A percentile compares a stretch with the other conserved stretches of the same genome.
Conservation (phyloP, 2,888 invertebrate species). For the Melolontha melolontha region DNA sequence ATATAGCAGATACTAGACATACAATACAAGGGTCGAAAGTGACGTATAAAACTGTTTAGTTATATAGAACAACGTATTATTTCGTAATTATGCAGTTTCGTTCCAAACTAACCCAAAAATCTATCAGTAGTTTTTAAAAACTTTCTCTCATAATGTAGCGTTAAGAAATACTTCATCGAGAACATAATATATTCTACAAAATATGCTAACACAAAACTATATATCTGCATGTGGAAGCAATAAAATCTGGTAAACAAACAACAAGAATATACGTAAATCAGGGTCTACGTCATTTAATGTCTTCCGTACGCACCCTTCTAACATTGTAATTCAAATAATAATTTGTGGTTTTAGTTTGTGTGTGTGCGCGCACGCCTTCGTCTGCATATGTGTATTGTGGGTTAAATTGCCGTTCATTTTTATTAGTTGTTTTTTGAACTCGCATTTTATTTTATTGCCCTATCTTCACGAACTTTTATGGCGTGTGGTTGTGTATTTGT, state of each 20-base stretch:
- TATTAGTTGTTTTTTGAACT: slow-evolving; percentile 32
- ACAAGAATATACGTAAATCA: slow-evolving; percentile 25
- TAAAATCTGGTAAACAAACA: slow-evolving; percentile 23
- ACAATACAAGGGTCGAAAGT: no score
- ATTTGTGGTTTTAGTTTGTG: slow-evolving; percentile 18
- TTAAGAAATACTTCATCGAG: background rate
- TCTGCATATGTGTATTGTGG: background rate
- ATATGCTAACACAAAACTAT: slow-evolving; percentile 11
- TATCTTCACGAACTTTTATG: slow-evolving; percentile 11
- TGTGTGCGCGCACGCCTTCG: no score
- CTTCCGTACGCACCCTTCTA: slow-evolving; percentile 12
- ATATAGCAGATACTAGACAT: no score
- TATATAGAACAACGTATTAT: no score
- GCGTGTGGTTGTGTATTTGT: slow-evolving; percentile 14
- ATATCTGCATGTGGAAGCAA: slow-evolving; percentile 20
- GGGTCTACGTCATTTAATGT: slow-evolving; percentile 11
- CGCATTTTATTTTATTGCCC: slow-evolving; percentile 28
- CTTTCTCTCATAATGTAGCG: background rate
- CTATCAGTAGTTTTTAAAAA: no score
- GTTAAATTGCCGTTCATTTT: slow-evolving; percentile 25
- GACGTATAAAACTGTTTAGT: no score
- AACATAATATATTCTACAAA: background rate
- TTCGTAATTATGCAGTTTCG: no score
- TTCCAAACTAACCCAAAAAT: no score
- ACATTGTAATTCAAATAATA: slow-evolving; percentile 33